Evolutionary conservation across 2,113 vertebrate species (phyloP).

Genomic region (Ceyx melanurus): DNA sequence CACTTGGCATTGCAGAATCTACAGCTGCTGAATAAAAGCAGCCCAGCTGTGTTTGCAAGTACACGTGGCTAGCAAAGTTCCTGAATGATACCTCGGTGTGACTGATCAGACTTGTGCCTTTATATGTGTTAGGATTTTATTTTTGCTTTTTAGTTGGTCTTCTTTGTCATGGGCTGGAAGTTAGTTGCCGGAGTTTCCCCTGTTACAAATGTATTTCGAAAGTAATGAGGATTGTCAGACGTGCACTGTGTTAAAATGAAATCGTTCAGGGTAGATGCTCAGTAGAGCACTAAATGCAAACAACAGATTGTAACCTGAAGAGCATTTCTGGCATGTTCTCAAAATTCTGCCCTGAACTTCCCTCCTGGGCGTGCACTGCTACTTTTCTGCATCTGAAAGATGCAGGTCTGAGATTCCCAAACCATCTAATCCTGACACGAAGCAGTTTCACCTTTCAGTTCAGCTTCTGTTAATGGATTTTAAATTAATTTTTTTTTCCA

Average conservation of each 20-base stretch:
- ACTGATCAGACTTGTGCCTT: not conserved
- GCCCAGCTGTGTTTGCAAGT: not conserved
- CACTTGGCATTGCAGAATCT: not conserved
- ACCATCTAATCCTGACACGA: not conserved
- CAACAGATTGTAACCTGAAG: not conserved
- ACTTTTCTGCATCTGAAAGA: not conserved
- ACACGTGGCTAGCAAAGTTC: constrained; percentile 11
- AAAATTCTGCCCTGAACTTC: not conserved
- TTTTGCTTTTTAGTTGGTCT: not conserved
- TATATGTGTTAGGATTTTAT: not conserved
- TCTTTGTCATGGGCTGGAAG: not conserved
- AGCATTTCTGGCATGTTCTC: not conserved
- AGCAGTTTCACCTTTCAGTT: not conserved
- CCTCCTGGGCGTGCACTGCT: not conserved
- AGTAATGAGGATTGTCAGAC: not conserved
- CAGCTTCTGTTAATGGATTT: not conserved
- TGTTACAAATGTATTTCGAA: not conserved
- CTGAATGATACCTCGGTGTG: constrained; percentile 3
- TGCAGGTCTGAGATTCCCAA: not conserved
- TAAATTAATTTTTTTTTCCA: not conserved
- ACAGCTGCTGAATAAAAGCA: constrained; percentile 22
- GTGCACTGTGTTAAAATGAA: not conserved
- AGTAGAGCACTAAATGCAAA: not conserved
- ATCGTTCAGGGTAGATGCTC: not conserved
- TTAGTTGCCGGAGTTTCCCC: not conserved